Evolutionary conservation across 1,140 invertebrate species (phyloP), one percentile per base, ranked within the genome.

Genomic region (Atta cephalotes): DNA sequence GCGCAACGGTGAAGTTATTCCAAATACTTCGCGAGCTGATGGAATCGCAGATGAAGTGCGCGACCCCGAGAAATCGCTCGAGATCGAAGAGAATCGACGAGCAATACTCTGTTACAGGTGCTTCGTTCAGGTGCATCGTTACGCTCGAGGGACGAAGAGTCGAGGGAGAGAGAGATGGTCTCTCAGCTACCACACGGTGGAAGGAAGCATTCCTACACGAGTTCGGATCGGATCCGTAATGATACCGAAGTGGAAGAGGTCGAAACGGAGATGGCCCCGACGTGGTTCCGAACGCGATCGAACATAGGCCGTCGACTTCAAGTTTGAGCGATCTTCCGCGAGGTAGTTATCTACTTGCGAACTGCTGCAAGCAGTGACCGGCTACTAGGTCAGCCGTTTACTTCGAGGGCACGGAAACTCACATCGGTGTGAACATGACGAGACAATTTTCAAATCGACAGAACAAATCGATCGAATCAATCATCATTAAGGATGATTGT

Each of bases 311-410:
- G 87, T 89, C 87, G 89, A 88, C 87, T 91, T 63, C 12, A 82
- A 68, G 76, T 88, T 89, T 87, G 87, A 91, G 68, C 90, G 89
- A 91, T 92, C 91, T 87, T 86, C 39, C 39, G 80, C 89, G 76
- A 89, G 91, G 87, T 88, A 91, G 88, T 92, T 93, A 93, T 93
- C 92, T 91, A 93, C 92, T 93, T 93, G 92, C 93, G 90, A 92
- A 87, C 72, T 88, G 87, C 90, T 90, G 90, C 86, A 65, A 53
- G 71, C 76, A 39, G 45, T 39, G 35, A 51, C 89, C 89, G 92
- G 89, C 91, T 90, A 95, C 92, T 95, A 93, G 94, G 94, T 95
- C 94, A 94, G 93, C 88, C 93, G 93, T 91, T 16, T 92, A 91
- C 77, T 88, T 91, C 91, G 92, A 91, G 93, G 92, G 91, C 92